Evolutionary conservation across 2,797 vertebrate genomes (phyloP).

Genomic region (Tragopan temminckii): DNA sequence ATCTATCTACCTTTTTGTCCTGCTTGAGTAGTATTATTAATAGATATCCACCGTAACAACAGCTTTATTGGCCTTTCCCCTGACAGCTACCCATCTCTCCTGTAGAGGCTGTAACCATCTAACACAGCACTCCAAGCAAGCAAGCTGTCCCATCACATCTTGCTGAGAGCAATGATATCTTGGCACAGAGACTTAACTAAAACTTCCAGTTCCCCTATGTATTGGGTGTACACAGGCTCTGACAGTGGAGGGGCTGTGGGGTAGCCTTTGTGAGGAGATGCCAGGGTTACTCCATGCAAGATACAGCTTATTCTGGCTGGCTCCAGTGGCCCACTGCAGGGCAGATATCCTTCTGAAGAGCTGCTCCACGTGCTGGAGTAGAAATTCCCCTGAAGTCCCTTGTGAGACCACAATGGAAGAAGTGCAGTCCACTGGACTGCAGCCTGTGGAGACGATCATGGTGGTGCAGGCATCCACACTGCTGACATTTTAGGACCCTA

Average conservation of each 20-base stretch:
- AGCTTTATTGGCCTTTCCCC: background rate
- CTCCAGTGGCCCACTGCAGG: accelerated
- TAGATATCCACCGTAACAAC: background rate
- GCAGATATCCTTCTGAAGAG: background rate
- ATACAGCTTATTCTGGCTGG: accelerated
- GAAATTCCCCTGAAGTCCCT: background rate
- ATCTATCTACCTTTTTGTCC: background rate
- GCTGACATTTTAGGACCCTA: background rate
- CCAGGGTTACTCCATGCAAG: too few relatives aligned
- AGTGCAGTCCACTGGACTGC: too few relatives aligned
- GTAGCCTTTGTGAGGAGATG: too few relatives aligned
- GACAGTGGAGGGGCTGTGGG: too few relatives aligned
- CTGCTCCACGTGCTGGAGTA: accelerated
- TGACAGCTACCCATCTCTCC: background rate
- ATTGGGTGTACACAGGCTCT: too few relatives aligned
- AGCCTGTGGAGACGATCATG: accelerated
- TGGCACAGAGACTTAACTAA: too few relatives aligned
- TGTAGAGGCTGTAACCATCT: background rate
- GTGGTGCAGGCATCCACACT: accelerated
- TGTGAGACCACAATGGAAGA: background rate
- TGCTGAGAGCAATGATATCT: background rate
- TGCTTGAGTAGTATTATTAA: background rate
- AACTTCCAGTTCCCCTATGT: too few relatives aligned
- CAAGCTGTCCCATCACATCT: background rate
- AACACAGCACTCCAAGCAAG: background rate